phyloP scores from a whole-genome alignment of 1,140 invertebrate species.

The Polyergus mexicanus region DNA sequence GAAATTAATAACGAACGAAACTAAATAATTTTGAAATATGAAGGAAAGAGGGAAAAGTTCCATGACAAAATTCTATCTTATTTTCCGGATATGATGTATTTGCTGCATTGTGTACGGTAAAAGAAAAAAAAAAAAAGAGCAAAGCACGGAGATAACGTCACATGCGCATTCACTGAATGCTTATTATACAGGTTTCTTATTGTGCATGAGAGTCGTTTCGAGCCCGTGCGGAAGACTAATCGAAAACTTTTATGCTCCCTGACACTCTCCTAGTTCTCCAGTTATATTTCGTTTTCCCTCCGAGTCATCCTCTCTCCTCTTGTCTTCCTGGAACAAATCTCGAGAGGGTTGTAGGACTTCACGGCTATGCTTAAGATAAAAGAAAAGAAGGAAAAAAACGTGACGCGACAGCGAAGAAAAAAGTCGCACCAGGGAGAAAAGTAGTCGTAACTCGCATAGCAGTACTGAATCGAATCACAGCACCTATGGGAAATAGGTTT shows the following conservation, averaged over 20 bases:
- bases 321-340: constrained; percentile 69
- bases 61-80: neutral
- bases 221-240: constrained; percentile 22
- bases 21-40: neutral
- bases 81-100: neutral
- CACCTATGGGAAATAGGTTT: constrained; percentile 85
- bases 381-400: constrained; percentile 41
- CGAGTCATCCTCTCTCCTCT: constrained; percentile 51
- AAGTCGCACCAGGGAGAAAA: constrained; percentile 42
- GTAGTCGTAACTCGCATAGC: constrained; percentile 58
- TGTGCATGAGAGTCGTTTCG: constrained; percentile 20
- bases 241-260: constrained; percentile 25
- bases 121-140: neutral
- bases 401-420: constrained; percentile 48
- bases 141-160: neutral
- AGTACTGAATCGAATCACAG: constrained; percentile 83
- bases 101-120: neutral
- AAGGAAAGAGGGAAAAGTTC: neutral
- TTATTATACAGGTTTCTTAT: constrained; percentile 51
- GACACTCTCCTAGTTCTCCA: constrained; percentile 1
- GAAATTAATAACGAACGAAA: neutral
- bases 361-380: constrained; percentile 47
- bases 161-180: neutral
- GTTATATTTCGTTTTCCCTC: constrained; percentile 28
- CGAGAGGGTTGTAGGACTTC: constrained; percentile 77